Evolutionary conservation across 1,140 invertebrate genomes (phyloP), one percentile per base, ranked within the genome.

Genomic region (Littorina saxatilis): DNA sequence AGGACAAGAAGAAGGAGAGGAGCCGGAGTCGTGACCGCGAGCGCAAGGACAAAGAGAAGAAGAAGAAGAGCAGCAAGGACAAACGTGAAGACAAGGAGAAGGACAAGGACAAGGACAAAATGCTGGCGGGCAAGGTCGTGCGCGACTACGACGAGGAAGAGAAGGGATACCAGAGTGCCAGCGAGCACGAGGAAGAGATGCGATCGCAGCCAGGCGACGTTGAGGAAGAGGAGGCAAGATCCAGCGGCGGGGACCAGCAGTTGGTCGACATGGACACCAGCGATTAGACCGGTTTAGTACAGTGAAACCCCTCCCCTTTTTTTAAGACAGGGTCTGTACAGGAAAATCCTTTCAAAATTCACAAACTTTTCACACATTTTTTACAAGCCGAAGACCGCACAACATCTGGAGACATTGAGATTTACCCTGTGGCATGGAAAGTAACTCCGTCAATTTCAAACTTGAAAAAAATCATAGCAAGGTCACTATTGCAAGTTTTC

Each of bases 141-240:
- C 88, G 93, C 35, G 93, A 94, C 87, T 94, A 94, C 85, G 94
- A 94, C 87, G 93, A 93, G 83, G 93, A 94, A 84, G 93, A 94
- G 83, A 92, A 93, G 39, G 86, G 90, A 27, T 83, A 82, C 52
- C 88, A 82, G 40, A 88, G 85, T 72, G 79, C 73, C 13, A 85
- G 82, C 50, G 85, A 85, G 35, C 75, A 82, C n/a, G 80, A 85
- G 17, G 70, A 75, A 47, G 79, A 82, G 29, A 61, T 66, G 27
- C 81, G 79, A 23, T 37, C 39, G 15, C 50, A 47, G 17, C 68
- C 52, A 29, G 74, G 23, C 4, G 50, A 50, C 35, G 77, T 77
- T 32, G 70, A 73, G 32, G 40, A 66, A 0, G 70, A 75, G 3
- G 47, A 74, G 13, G n/a, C 61, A 58, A 37, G 63, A 29, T 77